Base-by-base conservation (phyloP, 2,888 invertebrate genomes). In the Acheta domesticus region DNA sequence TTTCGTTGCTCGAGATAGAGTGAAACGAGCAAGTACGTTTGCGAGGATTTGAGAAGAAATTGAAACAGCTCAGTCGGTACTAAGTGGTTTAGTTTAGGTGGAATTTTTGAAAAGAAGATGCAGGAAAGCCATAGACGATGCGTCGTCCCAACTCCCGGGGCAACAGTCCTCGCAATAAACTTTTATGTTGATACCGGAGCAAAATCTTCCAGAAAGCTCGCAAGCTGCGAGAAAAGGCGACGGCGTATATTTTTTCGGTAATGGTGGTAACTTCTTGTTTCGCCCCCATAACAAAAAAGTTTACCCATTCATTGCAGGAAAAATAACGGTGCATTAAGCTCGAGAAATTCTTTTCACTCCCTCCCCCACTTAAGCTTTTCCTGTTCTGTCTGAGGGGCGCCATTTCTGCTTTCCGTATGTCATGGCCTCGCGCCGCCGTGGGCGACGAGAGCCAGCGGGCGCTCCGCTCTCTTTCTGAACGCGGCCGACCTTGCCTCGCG, bases 51-150 rank as follows among this genome's bases (percentile, higher is more conserved):
- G 62, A 62, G 62, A 62, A 62, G 62, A 62, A 62, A 19, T 62
- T 62, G 62, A 62, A 62, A 62, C 62, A 62, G 62, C 62, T 62
- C 62, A 62, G 62, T 19, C 62, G 62, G 62, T 62, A 62, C 62
- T 62, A 62, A 62, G 62, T 62, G 62, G 62, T 62, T 62, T 62
- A 62, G 62, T 62, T 62, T 62, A 62, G 16, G 62, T 62, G 62
- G n/a, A 62, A 62, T 19, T 62, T 62, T 62, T 62, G 62, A n/a
- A 36, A 36, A n/a, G 62, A 62, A 62, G 62, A 62, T 19, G n/a
- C 16, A 62, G 62, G 62, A 62, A 62, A 36, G 36, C 36, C 36
- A 36, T 36, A 36, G 36, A 36, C 36, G 62, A 62, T 62, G 62
- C 62, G 62, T 14, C n/a, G 62, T 62, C 62, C n/a, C 16, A 62